Percentiles rank a stretch among this genome's conserved stretches.
Conservation (phyloP, 2,113 vertebrate species). For the Sterna hirundo region DNA sequence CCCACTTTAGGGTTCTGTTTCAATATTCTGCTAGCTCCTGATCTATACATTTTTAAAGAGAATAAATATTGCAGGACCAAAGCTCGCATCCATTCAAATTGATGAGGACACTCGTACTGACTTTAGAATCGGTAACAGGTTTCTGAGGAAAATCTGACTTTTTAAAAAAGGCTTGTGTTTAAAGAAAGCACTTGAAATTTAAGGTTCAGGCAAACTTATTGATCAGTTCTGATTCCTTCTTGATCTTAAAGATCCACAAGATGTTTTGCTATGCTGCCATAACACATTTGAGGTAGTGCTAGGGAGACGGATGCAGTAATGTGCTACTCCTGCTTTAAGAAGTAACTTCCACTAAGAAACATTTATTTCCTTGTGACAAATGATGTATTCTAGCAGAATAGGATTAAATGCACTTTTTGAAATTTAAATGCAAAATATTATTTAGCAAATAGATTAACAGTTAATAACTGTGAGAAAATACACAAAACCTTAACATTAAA, state of each 20-base stretch:
- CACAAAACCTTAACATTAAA: neutral
- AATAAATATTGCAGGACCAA: neutral
- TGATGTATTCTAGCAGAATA: neutral
- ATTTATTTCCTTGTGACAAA: neutral
- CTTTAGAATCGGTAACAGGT: neutral
- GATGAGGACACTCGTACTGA: neutral
- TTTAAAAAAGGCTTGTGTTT: neutral
- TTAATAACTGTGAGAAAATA: neutral
- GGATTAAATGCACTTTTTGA: neutral
- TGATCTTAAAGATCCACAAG: neutral
- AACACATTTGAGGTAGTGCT: neutral
- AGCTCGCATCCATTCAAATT: neutral
- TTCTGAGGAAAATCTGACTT: neutral
- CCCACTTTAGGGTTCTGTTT: neutral
- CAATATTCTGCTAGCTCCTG: neutral
- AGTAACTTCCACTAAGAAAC: neutral
- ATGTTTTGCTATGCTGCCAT: neutral
- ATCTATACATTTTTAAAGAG: neutral
- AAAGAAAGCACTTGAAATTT: neutral
- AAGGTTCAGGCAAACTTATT: neutral
- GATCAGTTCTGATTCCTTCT: neutral
- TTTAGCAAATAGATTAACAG: neutral
- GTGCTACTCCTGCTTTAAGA: neutral
- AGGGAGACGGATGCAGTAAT: neutral
- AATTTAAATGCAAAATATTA: neutral